Percentiles rank a stretch among this genome's conserved stretches.
phyloP scores from a whole-genome alignment of 2,797 vertebrate genomes.

The Myotis planiceps region DNA sequence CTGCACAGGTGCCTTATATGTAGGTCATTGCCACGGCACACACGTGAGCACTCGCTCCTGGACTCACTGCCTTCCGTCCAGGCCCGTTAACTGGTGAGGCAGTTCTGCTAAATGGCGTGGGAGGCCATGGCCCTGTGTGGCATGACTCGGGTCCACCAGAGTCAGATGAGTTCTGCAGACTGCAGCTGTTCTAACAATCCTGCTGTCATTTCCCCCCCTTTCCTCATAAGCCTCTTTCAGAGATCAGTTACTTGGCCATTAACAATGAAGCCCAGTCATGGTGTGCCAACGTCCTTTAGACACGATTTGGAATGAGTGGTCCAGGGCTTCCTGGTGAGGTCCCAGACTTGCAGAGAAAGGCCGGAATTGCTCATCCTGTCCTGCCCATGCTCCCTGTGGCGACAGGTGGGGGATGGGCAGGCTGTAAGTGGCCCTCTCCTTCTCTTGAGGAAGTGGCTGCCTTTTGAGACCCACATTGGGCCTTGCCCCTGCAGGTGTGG shows the following conservation, averaged over 20 bases:
- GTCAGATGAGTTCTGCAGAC: not conserved
- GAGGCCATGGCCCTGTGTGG: not conserved
- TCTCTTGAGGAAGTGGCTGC: not conserved
- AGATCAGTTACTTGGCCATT: slow-evolving; percentile 35
- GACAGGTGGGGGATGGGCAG: not conserved
- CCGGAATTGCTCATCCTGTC: not conserved
- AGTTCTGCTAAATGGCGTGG: not conserved
- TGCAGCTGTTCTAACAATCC: not conserved
- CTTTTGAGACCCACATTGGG: not conserved
- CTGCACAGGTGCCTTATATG: slow-evolving; percentile 87
- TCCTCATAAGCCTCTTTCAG: not conserved
- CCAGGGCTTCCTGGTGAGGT: not conserved
- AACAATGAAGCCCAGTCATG: not conserved
- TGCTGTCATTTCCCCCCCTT: slow-evolving; percentile 22
- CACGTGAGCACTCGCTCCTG: not conserved
- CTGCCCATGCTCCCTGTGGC: not conserved
- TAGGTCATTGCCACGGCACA: not conserved
- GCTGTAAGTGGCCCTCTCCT: not conserved
- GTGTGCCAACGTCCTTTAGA: not conserved
- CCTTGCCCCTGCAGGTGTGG: not conserved
- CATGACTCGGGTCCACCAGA: not conserved
- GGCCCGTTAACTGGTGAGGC: not conserved
- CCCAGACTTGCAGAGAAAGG: not conserved
- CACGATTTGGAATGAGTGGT: not conserved
- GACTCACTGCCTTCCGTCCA: not conserved